These are phyloP conservation scores for Bovichtus variegatus DNA, from an alignment of 2,797 vertebrate genomes.

Conservation along the genomic window DNA sequence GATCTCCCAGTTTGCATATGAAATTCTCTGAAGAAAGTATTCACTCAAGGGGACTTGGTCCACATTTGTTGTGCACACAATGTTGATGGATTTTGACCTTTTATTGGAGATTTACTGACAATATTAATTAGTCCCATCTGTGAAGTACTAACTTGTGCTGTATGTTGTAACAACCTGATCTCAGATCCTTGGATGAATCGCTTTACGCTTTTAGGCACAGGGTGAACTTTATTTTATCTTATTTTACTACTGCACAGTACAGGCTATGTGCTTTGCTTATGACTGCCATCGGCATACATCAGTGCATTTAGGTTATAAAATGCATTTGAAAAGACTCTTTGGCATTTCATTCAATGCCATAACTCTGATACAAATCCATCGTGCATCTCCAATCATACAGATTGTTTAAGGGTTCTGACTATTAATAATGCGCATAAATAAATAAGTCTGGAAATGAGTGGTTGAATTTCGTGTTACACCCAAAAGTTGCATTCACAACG, in stretches of 20 bases:
- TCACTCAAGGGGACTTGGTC: not conserved
- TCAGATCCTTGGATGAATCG: not conserved
- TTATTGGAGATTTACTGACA: not conserved
- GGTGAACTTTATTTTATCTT: not conserved
- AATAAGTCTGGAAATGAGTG: not conserved
- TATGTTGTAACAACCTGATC: not conserved
- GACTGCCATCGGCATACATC: not conserved
- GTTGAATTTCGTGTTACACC: not conserved
- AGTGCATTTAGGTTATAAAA: not conserved
- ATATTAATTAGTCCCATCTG: not conserved
- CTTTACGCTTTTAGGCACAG: not conserved
- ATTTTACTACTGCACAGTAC: not conserved
- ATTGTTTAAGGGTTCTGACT: not conserved
- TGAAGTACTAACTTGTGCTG: not conserved
- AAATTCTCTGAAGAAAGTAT: not conserved
- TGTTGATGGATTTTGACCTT: not conserved
- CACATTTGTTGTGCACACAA: constrained; percentile 3
- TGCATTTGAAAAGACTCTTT: not conserved
- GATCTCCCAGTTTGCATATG: not conserved
- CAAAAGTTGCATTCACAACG: not conserved
- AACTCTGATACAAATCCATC: not conserved
- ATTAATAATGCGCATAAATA: not conserved
- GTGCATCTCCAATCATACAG: not conserved
- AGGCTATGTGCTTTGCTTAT: not conserved
- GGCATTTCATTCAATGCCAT: not conserved